Evolutionary conservation across 2,797 vertebrate species (phyloP).

Genomic region (Lemur catta): DNA sequence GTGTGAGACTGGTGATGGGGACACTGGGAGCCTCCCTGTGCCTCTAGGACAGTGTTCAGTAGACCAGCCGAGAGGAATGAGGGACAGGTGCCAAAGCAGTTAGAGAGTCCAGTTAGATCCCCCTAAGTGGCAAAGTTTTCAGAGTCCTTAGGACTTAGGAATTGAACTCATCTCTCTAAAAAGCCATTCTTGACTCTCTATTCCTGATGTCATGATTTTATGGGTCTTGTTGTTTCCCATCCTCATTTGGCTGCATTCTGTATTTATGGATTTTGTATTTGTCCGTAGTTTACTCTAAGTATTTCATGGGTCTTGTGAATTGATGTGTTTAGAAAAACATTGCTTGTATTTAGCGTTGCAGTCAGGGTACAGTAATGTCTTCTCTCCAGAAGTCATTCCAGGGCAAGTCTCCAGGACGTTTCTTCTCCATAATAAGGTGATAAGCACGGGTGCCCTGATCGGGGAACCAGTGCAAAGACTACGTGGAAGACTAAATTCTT

Average conservation of each 20-base stretch:
- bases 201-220: slow-evolving; percentile 63
- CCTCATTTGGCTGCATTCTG: slow-evolving; percentile 68
- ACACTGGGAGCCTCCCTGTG: slow-evolving; percentile 50
- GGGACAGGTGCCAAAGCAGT: slow-evolving; percentile 78
- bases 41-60: slow-evolving; percentile 52
- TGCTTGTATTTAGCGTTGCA: slow-evolving; percentile 33
- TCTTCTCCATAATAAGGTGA: neutral
- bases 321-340: slow-evolving; percentile 57
- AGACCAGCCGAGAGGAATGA: slow-evolving; percentile 65
- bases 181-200: slow-evolving; percentile 70
- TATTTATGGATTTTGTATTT: slow-evolving; percentile 60
- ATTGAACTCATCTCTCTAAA: slow-evolving; percentile 52
- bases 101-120: slow-evolving; percentile 69
- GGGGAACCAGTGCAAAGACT: neutral
- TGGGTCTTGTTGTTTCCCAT: slow-evolving; percentile 66
- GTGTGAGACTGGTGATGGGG: slow-evolving; percentile 69
- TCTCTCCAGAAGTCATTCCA: neutral
- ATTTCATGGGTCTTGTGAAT: slow-evolving; percentile 15
- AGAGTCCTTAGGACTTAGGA: slow-evolving; percentile 72
- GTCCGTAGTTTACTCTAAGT: slow-evolving; percentile 60
- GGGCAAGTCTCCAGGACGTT: slow-evolving; percentile 8
- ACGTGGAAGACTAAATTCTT: neutral
- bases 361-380: neutral
- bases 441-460: neutral
- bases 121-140: slow-evolving; percentile 72